phyloP scores from a whole-genome alignment of 2,888 invertebrate species.

The Sminthurinus aureus region DNA sequence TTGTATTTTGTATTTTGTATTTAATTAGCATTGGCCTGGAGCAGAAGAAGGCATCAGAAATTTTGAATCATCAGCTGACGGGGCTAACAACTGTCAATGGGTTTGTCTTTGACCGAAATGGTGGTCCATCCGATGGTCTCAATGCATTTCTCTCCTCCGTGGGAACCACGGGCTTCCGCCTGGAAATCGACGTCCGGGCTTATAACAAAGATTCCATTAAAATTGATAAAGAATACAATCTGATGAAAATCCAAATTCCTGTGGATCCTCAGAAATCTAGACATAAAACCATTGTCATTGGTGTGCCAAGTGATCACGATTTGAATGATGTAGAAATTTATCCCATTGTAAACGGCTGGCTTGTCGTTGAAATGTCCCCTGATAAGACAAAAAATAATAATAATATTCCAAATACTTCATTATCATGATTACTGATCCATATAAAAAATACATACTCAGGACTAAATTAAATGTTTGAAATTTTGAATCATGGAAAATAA shows the following conservation, averaged over 20 bases:
- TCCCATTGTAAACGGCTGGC: slow-evolving; percentile 27
- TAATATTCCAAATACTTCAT: no score
- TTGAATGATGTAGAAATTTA: slow-evolving; percentile 21
- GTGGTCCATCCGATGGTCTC: slow-evolving; percentile 19
- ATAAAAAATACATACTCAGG: no score
- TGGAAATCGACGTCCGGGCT: slow-evolving; percentile 27
- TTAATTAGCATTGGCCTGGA: slow-evolving; percentile 33
- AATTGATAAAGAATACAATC: slow-evolving; percentile 27
- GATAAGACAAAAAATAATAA: neutral
- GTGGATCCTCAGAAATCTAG: neutral
- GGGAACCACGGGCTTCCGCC: slow-evolving; percentile 26
- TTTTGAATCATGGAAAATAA: no score
- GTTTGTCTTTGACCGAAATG: slow-evolving; percentile 18
- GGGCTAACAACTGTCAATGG: slow-evolving; percentile 22
- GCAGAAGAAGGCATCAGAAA: neutral
- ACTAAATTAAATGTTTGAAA: no score
- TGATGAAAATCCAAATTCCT: slow-evolving; percentile 23
- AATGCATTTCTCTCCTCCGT: slow-evolving; percentile 8
- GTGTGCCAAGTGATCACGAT: slow-evolving; percentile 5
- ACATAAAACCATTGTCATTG: slow-evolving; percentile 24
- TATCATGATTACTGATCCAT: no score
- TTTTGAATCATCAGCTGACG: neutral
- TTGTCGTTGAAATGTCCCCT: slow-evolving; percentile 18
- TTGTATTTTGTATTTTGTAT: no score
- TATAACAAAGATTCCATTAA: slow-evolving; percentile 1